These are phyloP conservation scores for Metopolophium dirhodum DNA, from an alignment of 1,140 invertebrate genomes.

Conservation along the genomic window DNA sequence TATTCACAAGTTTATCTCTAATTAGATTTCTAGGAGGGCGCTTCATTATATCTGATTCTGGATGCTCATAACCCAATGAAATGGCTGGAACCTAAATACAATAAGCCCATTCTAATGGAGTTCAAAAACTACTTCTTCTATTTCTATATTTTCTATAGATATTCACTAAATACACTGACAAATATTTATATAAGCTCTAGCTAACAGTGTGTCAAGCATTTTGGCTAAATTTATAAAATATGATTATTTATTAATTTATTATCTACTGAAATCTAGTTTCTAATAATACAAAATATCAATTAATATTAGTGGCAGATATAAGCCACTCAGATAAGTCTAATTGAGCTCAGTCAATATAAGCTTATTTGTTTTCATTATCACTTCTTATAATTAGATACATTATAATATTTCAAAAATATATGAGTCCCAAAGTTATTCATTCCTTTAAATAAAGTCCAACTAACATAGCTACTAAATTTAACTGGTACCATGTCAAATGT, in stretches of 20 bases:
- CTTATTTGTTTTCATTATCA: not conserved
- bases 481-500: not conserved
- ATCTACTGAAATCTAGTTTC: not conserved
- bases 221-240: not conserved
- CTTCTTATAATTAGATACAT: not conserved
- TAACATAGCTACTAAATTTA: not conserved
- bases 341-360: not conserved
- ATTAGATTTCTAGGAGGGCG: constrained; percentile 92
- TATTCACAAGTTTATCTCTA: constrained; percentile 97
- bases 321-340: not conserved
- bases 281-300: constrained; percentile 6
- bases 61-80: constrained; percentile 96
- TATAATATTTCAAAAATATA: not conserved
- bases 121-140: constrained; percentile 46
- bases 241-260: not conserved
- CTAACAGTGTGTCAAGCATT: constrained; percentile 17
- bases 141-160: not conserved
- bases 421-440: not conserved
- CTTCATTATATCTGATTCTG: constrained; percentile 99
- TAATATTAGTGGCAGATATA: not conserved
- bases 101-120: constrained; percentile 57
- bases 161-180: constrained; percentile 24
- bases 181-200: constrained; percentile 18
- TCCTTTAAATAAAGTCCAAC: not conserved
- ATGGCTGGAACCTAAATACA: constrained; percentile 89